Base-by-base conservation (phyloP, 2,797 vertebrate species). In the Gorsachius magnificus region DNA sequence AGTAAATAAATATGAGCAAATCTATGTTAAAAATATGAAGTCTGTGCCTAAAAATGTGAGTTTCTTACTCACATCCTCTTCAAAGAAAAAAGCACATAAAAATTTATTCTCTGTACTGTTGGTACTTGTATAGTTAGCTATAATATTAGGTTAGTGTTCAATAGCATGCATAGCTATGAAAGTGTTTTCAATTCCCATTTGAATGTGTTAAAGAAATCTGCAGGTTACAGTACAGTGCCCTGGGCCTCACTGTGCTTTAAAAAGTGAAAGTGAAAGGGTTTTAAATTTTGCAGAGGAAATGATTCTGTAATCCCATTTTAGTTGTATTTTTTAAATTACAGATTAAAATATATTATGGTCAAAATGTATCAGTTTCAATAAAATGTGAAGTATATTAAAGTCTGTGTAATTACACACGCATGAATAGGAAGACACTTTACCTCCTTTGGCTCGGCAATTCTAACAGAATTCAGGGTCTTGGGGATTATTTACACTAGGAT, bases 111-210 rank as follows among this genome's bases (percentile, higher is more conserved):
- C 41, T 87, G 2, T 36, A 10, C 17, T 80, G 11, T 74, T 90
- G 48, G 45, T 80, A 9, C 31, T 84, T 95, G 43, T 74, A 83
- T 74, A 68, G 16, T 79, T 45, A 93, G 33, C 78, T 80, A 38
- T 71, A 88, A 76, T 93, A 91, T 82, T 83, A 80, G 43, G 57
- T 87, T 93, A 83, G 41, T 74, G 31, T 80, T 90, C 85, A 89
- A 90, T 28, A 78, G 41, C 19, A 75, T 77, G 36, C 26, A 56
- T 15, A 63, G 33, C n/a, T 57, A 36, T 68, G 78, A 54, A 83
- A 90, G 24, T 12, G 1, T 89, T 95, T 93, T 66, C 70, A 82
- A 60, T 77, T 96, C 64, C 68, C 53, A 43, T 83, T 46, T 81
- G 71, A 94, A 89, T 18, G 41, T 25, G 20, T n/a, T 85, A 61